phyloP scores from a whole-genome alignment of 2,113 vertebrate genomes.

The Merops nubicus region DNA sequence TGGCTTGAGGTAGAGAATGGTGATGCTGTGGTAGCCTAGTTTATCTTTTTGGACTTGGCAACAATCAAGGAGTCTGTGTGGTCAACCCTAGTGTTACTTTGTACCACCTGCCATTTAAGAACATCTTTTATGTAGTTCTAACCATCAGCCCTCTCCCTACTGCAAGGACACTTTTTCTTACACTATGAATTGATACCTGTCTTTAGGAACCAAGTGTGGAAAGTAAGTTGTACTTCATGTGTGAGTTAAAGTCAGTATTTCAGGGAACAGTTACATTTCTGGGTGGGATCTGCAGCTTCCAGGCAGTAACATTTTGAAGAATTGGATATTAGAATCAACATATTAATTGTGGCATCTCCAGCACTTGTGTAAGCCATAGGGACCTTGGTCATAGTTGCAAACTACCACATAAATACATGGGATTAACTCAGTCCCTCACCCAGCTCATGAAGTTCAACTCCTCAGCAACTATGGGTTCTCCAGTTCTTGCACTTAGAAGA shows the following conservation, averaged over 20 bases:
- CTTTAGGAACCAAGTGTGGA: background rate
- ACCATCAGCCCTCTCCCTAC: background rate
- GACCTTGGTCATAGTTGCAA: background rate
- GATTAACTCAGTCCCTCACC: background rate
- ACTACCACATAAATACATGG: background rate
- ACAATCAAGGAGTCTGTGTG: background rate
- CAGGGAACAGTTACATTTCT: background rate
- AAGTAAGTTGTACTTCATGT: background rate
- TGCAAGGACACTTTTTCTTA: background rate
- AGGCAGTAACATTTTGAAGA: background rate
- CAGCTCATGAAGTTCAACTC: background rate
- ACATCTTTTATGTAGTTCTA: background rate
- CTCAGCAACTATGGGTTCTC: background rate
- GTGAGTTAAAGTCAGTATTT: background rate
- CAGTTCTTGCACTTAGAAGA: background rate
- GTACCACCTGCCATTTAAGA: background rate
- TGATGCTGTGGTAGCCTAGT: background rate
- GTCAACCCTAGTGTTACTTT: background rate
- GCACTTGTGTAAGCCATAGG: background rate
- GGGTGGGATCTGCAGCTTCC: background rate
- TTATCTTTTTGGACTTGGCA: background rate
- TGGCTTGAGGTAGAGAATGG: background rate
- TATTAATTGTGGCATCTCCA: background rate
- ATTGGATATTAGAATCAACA: background rate
- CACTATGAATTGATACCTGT: background rate